phyloP scores from a whole-genome alignment of 2,113 vertebrate species.

The Suricata suricatta region DNA sequence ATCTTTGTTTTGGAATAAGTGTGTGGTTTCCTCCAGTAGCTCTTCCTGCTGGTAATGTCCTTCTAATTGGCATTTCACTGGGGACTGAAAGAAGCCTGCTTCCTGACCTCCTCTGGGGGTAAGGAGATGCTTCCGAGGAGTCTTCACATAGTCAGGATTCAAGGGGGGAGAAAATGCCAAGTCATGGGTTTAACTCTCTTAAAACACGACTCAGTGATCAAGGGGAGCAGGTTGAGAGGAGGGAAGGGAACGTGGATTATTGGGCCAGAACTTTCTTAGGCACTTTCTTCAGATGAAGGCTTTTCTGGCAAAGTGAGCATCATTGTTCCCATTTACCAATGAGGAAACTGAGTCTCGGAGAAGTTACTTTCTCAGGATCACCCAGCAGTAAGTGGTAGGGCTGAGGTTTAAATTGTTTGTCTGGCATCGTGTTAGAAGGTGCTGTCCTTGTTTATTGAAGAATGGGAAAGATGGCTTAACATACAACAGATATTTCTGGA shows the following conservation, averaged over 20 bases:
- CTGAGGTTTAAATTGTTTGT: not conserved
- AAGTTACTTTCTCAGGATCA: not conserved
- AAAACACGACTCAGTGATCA: not conserved
- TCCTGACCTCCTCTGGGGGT: conserved; percentile 60
- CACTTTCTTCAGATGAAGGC: not conserved
- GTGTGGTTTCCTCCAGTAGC: conserved; percentile 87
- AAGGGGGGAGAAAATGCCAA: conserved; percentile 25
- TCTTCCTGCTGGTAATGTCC: conserved; percentile 80
- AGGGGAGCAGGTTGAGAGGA: not conserved
- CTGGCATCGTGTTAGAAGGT: not conserved
- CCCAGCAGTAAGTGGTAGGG: not conserved
- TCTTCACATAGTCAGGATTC: conserved; percentile 17
- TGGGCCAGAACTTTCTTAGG: not conserved
- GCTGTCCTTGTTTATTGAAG: not conserved
- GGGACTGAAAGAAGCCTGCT: conserved; percentile 69
- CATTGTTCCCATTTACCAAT: not conserved
- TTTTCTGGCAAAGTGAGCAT: not conserved
- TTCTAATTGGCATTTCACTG: conserved; percentile 77
- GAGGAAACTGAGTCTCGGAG: not conserved
- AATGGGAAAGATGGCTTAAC: not conserved
- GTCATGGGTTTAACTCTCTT: not conserved
- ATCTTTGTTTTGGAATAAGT: conserved; percentile 89
- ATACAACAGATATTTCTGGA: not conserved
- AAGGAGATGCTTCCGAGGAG: conserved; percentile 22
- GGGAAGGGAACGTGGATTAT: not conserved